Evolutionary conservation across 92 coral and sea anemone genomes (phyloP).

Genomic region (Metridium senile): DNA sequence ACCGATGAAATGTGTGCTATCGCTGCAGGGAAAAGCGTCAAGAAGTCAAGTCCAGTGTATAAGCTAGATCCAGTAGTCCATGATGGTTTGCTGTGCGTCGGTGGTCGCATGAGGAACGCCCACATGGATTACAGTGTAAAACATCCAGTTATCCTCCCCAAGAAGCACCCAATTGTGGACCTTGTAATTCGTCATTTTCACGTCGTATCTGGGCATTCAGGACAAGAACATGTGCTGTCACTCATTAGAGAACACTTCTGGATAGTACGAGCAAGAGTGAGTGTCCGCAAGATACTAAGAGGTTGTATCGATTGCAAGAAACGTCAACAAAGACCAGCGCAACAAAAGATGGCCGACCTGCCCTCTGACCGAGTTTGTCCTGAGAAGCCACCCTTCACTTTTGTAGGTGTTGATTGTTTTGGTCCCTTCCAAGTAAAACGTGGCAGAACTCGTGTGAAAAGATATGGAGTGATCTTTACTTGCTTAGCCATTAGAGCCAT

Average conservation of each 20-base stretch:
- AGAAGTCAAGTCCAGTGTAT: slow-evolving; percentile 2
- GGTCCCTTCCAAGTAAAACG: slow-evolving; percentile 22
- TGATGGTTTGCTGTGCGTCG: slow-evolving; percentile 52
- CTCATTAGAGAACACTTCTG: slow-evolving; percentile 35
- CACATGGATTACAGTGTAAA: slow-evolving; percentile 22
- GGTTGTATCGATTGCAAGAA: slow-evolving; percentile 41
- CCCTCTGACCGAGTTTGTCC: slow-evolving; percentile 41
- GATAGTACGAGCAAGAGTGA: slow-evolving; percentile 41
- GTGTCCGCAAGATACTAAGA: slow-evolving; percentile 35
- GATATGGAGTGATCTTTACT: slow-evolving; percentile 59
- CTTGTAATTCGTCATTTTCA: slow-evolving; percentile 39
- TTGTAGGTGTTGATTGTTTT: slow-evolving; percentile 39
- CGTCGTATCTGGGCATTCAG: slow-evolving; percentile 37
- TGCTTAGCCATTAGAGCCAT: slow-evolving; percentile 55
- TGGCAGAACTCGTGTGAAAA: slow-evolving; percentile 21
- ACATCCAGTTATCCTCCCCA: slow-evolving; percentile 53
- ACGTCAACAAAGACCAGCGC: slow-evolving; percentile 25
- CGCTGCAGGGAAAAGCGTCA: neutral
- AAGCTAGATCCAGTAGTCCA: slow-evolving; percentile 9
- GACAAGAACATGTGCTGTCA: slow-evolving; percentile 40
- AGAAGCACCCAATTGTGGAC: slow-evolving; percentile 41
- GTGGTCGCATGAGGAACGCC: slow-evolving; percentile 46
- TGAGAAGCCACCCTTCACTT: slow-evolving; percentile 42
- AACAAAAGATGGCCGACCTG: slow-evolving; percentile 52
- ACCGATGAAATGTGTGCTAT: neutral